Evolutionary conservation across 2,888 invertebrate genomes (phyloP), one percentile per base, ranked within the genome.

Genomic region (Salticus scenicus): DNA sequence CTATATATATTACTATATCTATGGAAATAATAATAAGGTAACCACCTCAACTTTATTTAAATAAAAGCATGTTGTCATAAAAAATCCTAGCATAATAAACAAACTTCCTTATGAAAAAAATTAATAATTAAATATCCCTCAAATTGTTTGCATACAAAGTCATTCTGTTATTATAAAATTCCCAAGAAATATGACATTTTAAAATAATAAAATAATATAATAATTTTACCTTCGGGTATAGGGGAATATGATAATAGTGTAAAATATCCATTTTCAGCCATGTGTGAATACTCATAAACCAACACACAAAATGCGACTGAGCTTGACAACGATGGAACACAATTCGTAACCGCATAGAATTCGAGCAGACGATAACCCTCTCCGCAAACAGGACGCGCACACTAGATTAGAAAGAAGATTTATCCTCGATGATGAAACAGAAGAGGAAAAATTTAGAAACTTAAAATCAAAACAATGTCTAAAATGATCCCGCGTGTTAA

Each of bases 211-310:
- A 37, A 37, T 37, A 37, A 37, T 10, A 10, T 37, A 37, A 7
- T 37, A 37, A 7, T 37, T 37, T n/a, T 57, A 57, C 57, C 57
- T 57, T 57, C 57, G 24, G 57, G 57, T 7, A 57, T 57, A 57
- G 57, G 20, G 1, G 57, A 24, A 24, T 57, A 24, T n/a, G 20
- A 24, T 5, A 57, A n/a, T 5, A 57, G 24, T n/a, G 57, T 57
- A 57, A 57, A n/a, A n/a, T n/a, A 57, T 57, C 57, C 57, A 57
- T 57, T 57, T 57, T 57, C 57, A 57, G 57, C 57, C 57, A 57
- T 57, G 57, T 24, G 57, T 57, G 12, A 57, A 57, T 24, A 57
- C 4, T 57, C 20, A 57, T 24, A 57, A 57, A n/a, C 2, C 2
- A 57, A 24, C 57, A 24, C 57, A 57, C 5, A 24, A 57, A 1